These are phyloP conservation scores for Hydriomena furcata DNA, from an alignment of 2,888 invertebrate species.

Conservation along the genomic window DNA sequence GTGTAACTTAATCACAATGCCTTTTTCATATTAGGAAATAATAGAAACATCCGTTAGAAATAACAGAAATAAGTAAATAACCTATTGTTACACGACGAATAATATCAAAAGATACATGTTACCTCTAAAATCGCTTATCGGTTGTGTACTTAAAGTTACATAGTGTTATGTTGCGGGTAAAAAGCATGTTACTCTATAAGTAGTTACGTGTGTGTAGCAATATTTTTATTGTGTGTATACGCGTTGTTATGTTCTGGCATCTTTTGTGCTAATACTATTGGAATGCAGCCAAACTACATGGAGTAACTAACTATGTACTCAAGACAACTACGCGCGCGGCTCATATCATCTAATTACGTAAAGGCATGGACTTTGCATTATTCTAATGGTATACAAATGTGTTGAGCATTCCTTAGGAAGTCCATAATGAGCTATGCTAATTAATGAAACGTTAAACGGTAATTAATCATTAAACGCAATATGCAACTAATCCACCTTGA, in stretches of 20 bases:
- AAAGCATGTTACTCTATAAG: conserved; percentile 18
- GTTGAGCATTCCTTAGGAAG: conserved; percentile 16
- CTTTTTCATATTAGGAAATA: conserved; percentile 11
- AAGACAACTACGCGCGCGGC: conserved; percentile 31
- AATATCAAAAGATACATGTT: conserved; percentile 18
- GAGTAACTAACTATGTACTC: conserved; percentile 35
- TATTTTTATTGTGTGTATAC: conserved; percentile 32
- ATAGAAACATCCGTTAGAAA: neutral
- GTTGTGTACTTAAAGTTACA: conserved; percentile 35
- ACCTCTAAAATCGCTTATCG: conserved; percentile 29
- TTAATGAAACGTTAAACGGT: conserved; percentile 12
- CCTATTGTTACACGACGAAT: conserved; percentile 15
- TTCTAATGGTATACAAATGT: conserved; percentile 11
- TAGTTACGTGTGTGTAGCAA: conserved; percentile 14
- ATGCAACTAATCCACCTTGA: conserved; percentile 34
- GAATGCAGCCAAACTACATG: conserved; percentile 50
- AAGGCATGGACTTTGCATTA: conserved; percentile 1
- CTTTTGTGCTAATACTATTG: conserved; percentile 50
- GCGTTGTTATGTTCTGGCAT: conserved; percentile 36
- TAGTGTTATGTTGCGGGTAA: conserved; percentile 28
- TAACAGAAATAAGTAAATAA: neutral
- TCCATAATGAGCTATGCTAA: conserved; percentile 9
- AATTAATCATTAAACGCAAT: conserved; percentile 28
- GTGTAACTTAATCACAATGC: neutral
- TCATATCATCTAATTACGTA: conserved; percentile 19